Conservation (phyloP, 2,113 vertebrate genomes). For the Rattus rattus region DNA sequence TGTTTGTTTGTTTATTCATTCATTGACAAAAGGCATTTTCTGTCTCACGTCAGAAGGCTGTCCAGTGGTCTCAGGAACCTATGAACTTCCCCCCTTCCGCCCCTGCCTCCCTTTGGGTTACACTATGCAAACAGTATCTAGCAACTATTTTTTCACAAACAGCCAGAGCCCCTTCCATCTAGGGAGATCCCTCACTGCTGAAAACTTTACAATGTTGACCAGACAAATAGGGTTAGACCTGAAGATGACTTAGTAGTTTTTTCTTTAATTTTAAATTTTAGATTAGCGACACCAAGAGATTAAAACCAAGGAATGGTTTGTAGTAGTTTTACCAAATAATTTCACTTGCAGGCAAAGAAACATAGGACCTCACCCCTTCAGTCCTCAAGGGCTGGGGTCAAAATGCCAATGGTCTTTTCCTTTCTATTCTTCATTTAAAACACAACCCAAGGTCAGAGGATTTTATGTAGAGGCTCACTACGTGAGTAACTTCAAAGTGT, state of each 20-base stretch:
- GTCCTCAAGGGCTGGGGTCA: not conserved
- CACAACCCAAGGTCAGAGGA: not conserved
- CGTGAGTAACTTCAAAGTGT: not conserved
- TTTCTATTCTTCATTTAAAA: constrained; percentile 29
- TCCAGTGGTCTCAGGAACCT: constrained; percentile 63
- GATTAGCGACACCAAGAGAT: not conserved
- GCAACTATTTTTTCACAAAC: constrained; percentile 57
- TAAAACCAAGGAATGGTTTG: not conserved
- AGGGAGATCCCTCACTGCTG: constrained; percentile 60
- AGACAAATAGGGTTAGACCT: not conserved
- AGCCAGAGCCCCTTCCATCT: constrained; percentile 40
- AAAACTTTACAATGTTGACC: constrained; percentile 11
- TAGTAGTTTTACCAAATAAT: not conserved
- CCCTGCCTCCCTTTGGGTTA: constrained; percentile 48
- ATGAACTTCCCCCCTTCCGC: not conserved
- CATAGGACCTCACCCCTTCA: not conserved
- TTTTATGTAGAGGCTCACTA: not conserved
- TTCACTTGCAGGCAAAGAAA: constrained; percentile 22
- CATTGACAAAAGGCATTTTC: constrained; percentile 40
- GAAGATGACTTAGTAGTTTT: not conserved
- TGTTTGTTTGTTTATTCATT: too few species aligned
- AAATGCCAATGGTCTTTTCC: not conserved
- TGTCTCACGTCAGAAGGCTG: not conserved
- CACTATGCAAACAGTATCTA: constrained; percentile 12
- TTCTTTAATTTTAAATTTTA: constrained; percentile 30